Evolutionary conservation across 2,113 vertebrate genomes (phyloP), one percentile per base, ranked within the genome.

Genomic region (Verasper variegatus): DNA sequence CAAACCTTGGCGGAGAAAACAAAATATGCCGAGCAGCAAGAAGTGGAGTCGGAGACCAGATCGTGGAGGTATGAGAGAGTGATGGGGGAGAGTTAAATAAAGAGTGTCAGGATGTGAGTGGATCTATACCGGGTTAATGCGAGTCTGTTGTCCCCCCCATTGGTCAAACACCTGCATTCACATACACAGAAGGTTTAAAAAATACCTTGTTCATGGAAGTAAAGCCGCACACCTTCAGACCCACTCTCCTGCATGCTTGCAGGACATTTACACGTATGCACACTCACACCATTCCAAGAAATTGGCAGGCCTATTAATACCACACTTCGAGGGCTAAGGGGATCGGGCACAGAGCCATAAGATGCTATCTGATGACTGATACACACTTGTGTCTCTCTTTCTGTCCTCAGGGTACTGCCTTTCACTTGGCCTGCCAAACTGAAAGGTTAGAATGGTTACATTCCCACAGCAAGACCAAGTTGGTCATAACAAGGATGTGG

Each of bases 251-350:
- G 66, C 27, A 31, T 27, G 26, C 26, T 3, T 31, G 5, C 56
- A 87, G 73, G 85, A 56, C 76, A 85, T 84, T 74, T 71, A 58
- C 73, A 89, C 78, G 84, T 82, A 88, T 76, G 75, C 77, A 79
- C 83, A 87, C 85, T 90, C 83, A 78, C 90, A 88, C 89, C 90
- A 92, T 92, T 93, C 91, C 91, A 86, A 93, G 88, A 87, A 87
- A 75, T 92, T 92, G 88, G 81, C 86, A 74, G 74, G 35, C 77
- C 91, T 93, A 93, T 91, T 91, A 90, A 92, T 93, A 93, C 78
- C 71, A 59, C 88, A 88, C 88, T 90, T 92, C 85, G 91, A 91
- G 90, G 88, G 86, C 84, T 86, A n/a, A 15, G 78, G 86, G 21
- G 74, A 86, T 86, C 62, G 82, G 92, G 90, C 86, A 76, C n/a